phyloP scores from a whole-genome alignment of 1,140 invertebrate genomes.

The Pectinophora gossypiella region DNA sequence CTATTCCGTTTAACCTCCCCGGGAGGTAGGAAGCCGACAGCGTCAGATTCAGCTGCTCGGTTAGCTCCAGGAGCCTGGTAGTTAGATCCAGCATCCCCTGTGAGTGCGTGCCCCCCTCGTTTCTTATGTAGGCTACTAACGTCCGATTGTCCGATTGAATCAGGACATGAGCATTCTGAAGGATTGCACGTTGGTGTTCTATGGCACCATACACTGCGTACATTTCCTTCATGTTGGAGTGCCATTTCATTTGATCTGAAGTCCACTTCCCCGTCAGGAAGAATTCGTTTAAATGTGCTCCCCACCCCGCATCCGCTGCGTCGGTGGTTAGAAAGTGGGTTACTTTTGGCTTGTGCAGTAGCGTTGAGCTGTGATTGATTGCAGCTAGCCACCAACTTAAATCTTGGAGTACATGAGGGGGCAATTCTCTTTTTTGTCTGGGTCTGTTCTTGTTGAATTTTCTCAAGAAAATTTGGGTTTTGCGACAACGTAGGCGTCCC shows the following conservation, averaged over 20 bases:
- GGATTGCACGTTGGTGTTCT: background rate
- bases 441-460: too few relatives aligned
- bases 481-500: too few relatives aligned
- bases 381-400: too few relatives aligned
- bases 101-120: background rate
- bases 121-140: background rate
- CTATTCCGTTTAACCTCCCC: constrained; percentile 36
- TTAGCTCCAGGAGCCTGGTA: background rate
- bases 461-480: too few relatives aligned
- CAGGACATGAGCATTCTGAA: background rate
- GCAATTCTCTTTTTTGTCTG: too few relatives aligned
- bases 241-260: background rate
- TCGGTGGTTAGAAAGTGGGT: background rate
- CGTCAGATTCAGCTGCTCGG: constrained; percentile 12
- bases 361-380: too few relatives aligned
- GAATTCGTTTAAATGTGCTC: background rate
- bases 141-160: background rate
- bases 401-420: too few relatives aligned
- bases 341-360: too few relatives aligned
- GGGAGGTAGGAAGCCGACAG: constrained; percentile 31
- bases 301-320: background rate
- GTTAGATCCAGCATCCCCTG: background rate
- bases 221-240: background rate
- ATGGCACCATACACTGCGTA: background rate
- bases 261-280: background rate